Evolutionary conservation across 2,797 vertebrate genomes (phyloP).

Genomic region (Hypotaenidia philippensis): DNA sequence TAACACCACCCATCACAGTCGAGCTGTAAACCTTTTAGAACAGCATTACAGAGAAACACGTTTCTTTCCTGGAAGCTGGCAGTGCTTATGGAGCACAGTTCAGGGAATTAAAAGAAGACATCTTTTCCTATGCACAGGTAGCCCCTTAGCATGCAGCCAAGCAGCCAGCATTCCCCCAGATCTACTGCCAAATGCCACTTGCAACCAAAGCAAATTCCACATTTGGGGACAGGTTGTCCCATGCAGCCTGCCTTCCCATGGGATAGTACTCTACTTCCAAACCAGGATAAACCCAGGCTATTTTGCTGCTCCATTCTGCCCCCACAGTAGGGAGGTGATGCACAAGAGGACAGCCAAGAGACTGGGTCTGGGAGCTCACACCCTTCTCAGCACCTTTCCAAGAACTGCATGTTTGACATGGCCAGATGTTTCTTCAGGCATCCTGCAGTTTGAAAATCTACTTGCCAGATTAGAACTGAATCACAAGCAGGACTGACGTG

Average conservation of each 20-base stretch:
- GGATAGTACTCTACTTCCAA: neutral
- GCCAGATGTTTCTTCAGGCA: neutral
- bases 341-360: neutral
- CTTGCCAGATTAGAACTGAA: neutral
- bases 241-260: neutral
- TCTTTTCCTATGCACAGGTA: neutral
- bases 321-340: neutral
- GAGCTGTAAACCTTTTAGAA: constrained; percentile 12
- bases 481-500: neutral
- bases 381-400: neutral
- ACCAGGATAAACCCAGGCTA: neutral
- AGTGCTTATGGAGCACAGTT: neutral
- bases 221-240: neutral
- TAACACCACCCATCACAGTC: neutral
- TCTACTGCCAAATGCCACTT: neutral
- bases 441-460: neutral
- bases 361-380: fast-evolving
- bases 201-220: neutral
- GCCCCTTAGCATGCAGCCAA: neutral
- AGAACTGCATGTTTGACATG: neutral
- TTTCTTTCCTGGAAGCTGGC: constrained; percentile 31
- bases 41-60: neutral
- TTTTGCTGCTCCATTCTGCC: neutral
- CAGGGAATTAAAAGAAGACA: neutral
- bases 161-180: neutral